Evolutionary conservation across 2,797 vertebrate species (phyloP).

Genomic region (Nannoperca australis): DNA sequence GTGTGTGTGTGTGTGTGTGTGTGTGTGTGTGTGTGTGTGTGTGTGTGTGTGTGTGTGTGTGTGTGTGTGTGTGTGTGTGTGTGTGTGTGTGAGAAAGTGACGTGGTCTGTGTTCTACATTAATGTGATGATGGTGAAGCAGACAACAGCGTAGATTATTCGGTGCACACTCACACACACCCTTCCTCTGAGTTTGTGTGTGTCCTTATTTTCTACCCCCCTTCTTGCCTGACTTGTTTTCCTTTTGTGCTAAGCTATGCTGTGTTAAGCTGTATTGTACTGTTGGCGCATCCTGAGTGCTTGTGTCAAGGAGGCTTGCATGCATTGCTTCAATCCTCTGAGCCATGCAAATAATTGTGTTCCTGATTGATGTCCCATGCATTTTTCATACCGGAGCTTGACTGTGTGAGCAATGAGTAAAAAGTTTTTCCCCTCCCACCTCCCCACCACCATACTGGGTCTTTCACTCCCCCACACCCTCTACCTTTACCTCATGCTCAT

Average conservation of each 20-base stretch:
- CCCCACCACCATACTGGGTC: slow-evolving; percentile 29
- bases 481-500: slow-evolving; percentile 67
- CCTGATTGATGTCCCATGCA: slow-evolving; percentile 80
- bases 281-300: slow-evolving; percentile 62
- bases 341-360: slow-evolving; percentile 80
- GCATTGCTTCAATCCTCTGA: slow-evolving; percentile 68
- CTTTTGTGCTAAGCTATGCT: slow-evolving; percentile 44
- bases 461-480: slow-evolving; percentile 65
- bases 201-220: slow-evolving; percentile 11
- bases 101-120: slow-evolving; percentile 24
- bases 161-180: slow-evolving; percentile 10
- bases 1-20: too few species aligned
- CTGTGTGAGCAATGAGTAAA: slow-evolving; percentile 59
- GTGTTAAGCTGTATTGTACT: slow-evolving; percentile 63
- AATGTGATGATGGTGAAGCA: slow-evolving; percentile 35
- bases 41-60: too few species aligned
- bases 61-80: too few species aligned
- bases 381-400: slow-evolving; percentile 78
- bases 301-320: slow-evolving; percentile 68
- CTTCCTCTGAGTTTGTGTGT: slow-evolving; percentile 37
- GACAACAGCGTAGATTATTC: slow-evolving; percentile 53
- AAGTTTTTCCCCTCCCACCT: slow-evolving; percentile 54
- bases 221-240: slow-evolving; percentile 22
- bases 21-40: too few species aligned
- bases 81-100: slow-evolving; percentile 4